Evolutionary conservation across 2,888 invertebrate species (phyloP).

Genomic region (Noctuana brunneofusca): DNA sequence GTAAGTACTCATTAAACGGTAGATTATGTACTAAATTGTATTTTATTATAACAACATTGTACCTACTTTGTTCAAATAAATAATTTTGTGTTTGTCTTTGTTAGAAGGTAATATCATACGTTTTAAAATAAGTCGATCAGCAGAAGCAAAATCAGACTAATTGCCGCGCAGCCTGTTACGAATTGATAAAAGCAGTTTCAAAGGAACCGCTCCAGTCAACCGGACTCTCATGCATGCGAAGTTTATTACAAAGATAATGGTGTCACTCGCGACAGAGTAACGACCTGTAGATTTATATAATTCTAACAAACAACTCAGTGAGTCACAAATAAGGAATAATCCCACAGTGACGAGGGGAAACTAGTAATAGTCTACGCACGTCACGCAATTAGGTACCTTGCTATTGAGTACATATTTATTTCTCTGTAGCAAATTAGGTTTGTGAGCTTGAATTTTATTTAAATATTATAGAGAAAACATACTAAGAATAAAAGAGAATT

Average conservation of each 20-base stretch:
- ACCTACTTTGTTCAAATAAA: no score
- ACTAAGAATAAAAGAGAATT: no score
- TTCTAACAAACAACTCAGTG: constrained; percentile 12
- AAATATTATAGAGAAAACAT: no score
- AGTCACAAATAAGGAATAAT: constrained; percentile 24
- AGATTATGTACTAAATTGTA: no score
- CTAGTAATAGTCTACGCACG: background rate
- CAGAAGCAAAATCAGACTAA: constrained; percentile 39
- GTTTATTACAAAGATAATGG: constrained; percentile 37
- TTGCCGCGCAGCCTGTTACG: constrained; percentile 40
- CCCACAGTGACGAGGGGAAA: constrained; percentile 6
- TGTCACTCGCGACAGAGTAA: constrained; percentile 36
- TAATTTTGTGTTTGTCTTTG: no score
- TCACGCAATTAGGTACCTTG: background rate
- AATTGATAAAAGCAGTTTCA: constrained; percentile 44
- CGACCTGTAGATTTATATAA: constrained; percentile 36
- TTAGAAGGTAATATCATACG: no score
- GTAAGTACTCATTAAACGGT: no score
- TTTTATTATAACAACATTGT: no score
- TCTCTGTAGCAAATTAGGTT: no score
- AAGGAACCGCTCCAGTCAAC: constrained; percentile 41
- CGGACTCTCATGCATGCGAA: constrained; percentile 33
- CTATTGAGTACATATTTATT: background rate
- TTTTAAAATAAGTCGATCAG: background rate
- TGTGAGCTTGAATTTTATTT: no score